Evolutionary conservation across 2,888 invertebrate genomes (phyloP), one percentile per base, ranked within the genome.

Genomic region (Lottia scabra): DNA sequence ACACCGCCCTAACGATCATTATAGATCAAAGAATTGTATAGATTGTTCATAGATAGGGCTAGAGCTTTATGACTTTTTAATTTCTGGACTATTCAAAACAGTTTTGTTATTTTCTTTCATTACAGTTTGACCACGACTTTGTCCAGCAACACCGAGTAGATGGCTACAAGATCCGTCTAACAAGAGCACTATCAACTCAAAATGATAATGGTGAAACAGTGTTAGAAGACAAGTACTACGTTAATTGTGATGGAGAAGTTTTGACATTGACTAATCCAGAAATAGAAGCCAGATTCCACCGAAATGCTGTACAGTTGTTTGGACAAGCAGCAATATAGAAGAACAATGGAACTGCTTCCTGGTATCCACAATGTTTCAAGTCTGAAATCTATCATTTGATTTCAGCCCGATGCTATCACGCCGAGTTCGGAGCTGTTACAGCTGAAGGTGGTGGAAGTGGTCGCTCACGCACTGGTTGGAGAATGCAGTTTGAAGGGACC

Each of bases 231-330:
- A 80, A 79, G 48, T 81, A 75, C 71, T 84, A 84, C 71, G 79
- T 85, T 44, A 85, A 84, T 73, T 82, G 81, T 68, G 85, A 85
- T 56, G 85, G 85, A 6, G 84, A 85, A 27, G 80, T 80, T 0
- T 75, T 84, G 26, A 66, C 67, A 38, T 70, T 84, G 1, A 73
- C 77, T 15, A 73, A 79, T 46, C 78, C 81, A 1, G 77, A 81
- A 67, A 83, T 83, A 63, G 80, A 83, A 64, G 80, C 84, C 66
- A 72, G 72, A 43, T 68, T 75, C 8, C 75, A 77, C 65, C 63
- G 67, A 38, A 71, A 74, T 30, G 72, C 70, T 15, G 48, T 77
- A 13, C 75, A 69, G 38, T 56, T 77, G 38, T 77, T 72, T 43
- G 77, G 77, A 15, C 62, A 65, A 19, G 16, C 44, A 1, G 10